phyloP scores from a whole-genome alignment of 1,140 invertebrate species.

The Panulirus ornatus region DNA sequence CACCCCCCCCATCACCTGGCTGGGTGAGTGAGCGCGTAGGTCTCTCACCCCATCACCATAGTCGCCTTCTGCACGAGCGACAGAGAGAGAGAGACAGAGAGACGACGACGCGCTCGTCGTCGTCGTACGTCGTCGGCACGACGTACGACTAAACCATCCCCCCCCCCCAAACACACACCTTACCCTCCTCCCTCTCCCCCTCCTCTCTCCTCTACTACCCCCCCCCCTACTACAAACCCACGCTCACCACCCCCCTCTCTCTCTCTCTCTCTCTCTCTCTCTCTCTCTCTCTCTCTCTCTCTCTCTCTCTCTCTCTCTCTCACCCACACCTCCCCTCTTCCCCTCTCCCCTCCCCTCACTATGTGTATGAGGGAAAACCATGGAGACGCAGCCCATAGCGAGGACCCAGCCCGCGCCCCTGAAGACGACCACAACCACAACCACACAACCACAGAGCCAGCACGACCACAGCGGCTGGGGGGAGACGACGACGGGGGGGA shows the following conservation, averaged over 20 bases:
- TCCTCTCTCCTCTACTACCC: neutral
- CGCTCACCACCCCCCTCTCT: neutral
- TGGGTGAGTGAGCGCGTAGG: too few species aligned
- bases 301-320: neutral
- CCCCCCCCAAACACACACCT: too few species aligned
- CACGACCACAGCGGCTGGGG: neutral
- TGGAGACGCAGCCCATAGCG: too few species aligned
- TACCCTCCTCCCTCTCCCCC: neutral
- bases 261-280: neutral
- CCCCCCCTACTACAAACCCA: too few species aligned
- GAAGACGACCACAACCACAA: neutral
- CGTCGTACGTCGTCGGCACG: too few species aligned
- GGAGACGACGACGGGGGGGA: too few species aligned
- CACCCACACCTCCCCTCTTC: too few species aligned
- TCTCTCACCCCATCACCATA: too few species aligned
- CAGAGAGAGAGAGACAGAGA: too few species aligned
- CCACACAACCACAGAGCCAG: neutral
- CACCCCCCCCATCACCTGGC: neutral
- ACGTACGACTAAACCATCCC: too few species aligned
- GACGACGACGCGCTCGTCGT: too few species aligned
- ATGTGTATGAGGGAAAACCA: slow-evolving; percentile 2
- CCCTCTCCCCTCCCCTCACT: neutral
- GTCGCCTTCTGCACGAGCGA: too few species aligned
- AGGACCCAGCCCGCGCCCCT: neutral
- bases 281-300: neutral